Evolutionary conservation across 2,797 vertebrate genomes (phyloP).

Genomic region (Todus mexicanus): DNA sequence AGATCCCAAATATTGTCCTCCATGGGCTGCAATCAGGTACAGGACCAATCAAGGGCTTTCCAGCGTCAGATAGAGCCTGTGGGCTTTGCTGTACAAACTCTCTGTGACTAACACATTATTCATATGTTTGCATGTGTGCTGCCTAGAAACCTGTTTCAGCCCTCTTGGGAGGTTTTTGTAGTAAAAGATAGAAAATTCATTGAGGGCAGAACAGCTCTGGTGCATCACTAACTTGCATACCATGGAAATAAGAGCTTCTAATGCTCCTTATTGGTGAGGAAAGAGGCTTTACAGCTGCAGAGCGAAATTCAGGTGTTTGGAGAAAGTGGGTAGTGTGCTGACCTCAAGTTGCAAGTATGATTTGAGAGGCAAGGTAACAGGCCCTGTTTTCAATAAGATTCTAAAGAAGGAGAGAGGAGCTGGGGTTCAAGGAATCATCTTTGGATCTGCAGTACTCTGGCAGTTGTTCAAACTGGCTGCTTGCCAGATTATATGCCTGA

Average conservation of each 20-base stretch:
- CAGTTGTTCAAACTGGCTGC: conserved; percentile 27
- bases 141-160: neutral
- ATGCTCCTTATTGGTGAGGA: neutral
- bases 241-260: neutral
- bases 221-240: neutral
- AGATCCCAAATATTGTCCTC: neutral
- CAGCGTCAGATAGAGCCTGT: neutral
- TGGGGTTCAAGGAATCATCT: conserved; percentile 30
- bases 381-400: conserved; percentile 54
- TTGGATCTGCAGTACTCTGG: conserved; percentile 33
- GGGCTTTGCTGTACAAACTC: neutral
- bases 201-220: neutral
- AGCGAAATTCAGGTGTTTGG: conserved; percentile 28
- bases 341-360: neutral
- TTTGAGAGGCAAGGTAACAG: conserved; percentile 35
- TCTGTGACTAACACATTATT: neutral
- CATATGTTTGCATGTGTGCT: neutral
- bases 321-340: neutral
- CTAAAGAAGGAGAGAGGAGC: conserved; percentile 31
- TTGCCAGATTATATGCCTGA: conserved; percentile 63
- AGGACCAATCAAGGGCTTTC: neutral
- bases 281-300: neutral
- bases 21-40: neutral
- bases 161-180: neutral
- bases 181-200: neutral